These are phyloP conservation scores for Drosophila picticornis DNA, from an alignment of 2,888 invertebrate genomes.

Conservation along the genomic window DNA sequence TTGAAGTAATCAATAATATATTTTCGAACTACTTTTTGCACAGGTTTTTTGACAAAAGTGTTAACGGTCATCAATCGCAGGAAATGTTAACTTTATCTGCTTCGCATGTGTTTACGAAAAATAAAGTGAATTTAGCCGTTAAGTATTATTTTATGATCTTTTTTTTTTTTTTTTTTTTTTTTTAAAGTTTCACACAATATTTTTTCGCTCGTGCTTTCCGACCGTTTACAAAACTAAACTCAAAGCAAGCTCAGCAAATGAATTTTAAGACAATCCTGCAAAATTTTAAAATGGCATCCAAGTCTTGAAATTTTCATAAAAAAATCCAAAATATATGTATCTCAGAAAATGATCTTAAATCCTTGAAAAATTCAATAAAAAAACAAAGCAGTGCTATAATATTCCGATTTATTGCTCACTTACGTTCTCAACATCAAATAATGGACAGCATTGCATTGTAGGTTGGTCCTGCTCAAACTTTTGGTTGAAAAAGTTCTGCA, in stretches of 20 bases:
- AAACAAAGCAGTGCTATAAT: not conserved
- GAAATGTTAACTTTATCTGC: not conserved
- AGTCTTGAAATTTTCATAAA: not conserved
- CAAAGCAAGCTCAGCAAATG: too few species aligned
- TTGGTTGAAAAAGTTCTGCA: too few species aligned
- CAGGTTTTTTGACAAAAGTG: not conserved
- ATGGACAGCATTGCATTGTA: too few species aligned
- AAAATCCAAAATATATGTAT: not conserved
- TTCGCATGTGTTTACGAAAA: not conserved
- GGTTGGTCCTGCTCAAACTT: too few species aligned
- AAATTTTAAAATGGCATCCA: not conserved
- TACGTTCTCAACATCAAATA: not conserved
- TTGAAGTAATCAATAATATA: too few species aligned
- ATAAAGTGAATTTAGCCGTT: too few species aligned
- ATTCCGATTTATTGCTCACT: too few species aligned
- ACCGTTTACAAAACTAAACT: not conserved
- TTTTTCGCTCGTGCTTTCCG: not conserved
- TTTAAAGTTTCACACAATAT: not conserved
- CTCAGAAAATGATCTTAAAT: not conserved
- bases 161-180: too few species aligned
- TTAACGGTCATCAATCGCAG: not conserved
- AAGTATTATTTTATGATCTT: too few species aligned
- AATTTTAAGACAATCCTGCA: too few species aligned
- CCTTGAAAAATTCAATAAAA: not conserved
- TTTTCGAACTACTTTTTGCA: too few species aligned